Evolutionary conservation across 2,797 vertebrate genomes (phyloP).

Genomic region (Hippopotamyrus pictus): DNA sequence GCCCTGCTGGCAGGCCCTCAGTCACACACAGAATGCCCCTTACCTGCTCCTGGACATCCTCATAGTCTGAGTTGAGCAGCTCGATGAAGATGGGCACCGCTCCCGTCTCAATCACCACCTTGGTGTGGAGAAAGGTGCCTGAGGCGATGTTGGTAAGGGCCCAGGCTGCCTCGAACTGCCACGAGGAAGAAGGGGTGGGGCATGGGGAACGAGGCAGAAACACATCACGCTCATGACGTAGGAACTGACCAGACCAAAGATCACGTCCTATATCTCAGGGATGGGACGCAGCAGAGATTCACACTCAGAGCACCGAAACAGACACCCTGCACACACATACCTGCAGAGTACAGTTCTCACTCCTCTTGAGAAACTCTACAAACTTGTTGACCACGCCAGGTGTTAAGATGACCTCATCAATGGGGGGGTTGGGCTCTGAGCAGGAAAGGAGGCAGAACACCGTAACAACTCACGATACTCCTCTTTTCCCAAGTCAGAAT

Average conservation of each 20-base stretch:
- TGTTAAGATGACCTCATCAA: slow-evolving; percentile 85
- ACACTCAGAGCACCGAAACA: background rate
- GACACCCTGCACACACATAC: slow-evolving; percentile 52
- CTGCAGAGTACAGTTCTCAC: slow-evolving; percentile 91
- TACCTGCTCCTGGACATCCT: slow-evolving; percentile 96
- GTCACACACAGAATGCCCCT: too few relatives aligned
- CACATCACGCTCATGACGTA: background rate
- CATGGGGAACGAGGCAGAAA: background rate
- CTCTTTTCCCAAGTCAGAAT: background rate
- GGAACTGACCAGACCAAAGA: background rate
- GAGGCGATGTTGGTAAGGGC: slow-evolving; percentile 96
- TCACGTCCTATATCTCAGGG: background rate
- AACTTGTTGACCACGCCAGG: slow-evolving; percentile 79
- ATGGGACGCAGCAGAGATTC: background rate
- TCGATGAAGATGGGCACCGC: slow-evolving; percentile 94
- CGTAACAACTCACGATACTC: background rate
- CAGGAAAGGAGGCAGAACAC: slow-evolving; percentile 15
- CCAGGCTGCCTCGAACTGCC: slow-evolving; percentile 93
- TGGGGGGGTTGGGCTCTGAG: slow-evolving; percentile 85
- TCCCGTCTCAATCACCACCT: slow-evolving; percentile 91
- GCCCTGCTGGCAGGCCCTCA: background rate
- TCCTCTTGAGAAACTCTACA: slow-evolving; percentile 88
- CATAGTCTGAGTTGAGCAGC: slow-evolving; percentile 86
- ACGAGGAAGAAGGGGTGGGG: slow-evolving; percentile 12
- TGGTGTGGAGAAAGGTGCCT: slow-evolving; percentile 90